phyloP scores from a whole-genome alignment of 37 sponge, comb jelly and placozoan species.

The Beroe ovata region DNA sequence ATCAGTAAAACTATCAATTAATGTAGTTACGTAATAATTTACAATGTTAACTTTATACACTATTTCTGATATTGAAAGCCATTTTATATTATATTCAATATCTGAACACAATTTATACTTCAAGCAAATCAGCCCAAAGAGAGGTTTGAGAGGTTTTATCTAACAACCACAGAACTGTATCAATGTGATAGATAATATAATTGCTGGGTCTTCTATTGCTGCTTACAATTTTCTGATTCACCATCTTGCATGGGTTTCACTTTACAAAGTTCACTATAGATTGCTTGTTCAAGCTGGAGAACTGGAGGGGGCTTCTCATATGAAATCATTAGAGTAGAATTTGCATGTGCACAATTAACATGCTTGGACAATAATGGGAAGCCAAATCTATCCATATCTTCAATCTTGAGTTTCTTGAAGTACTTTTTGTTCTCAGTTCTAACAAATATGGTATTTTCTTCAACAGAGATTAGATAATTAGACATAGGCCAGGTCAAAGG shows the following conservation, averaged over 20 bases:
- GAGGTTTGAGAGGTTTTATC: too few relatives aligned
- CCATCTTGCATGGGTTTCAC: conserved; percentile 42
- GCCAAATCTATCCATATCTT: conserved; percentile 32
- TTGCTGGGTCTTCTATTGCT: too few relatives aligned
- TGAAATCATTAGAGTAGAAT: conserved; percentile 26
- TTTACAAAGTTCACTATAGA: conserved; percentile 43
- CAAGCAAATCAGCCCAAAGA: too few relatives aligned
- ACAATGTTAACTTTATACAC: too few relatives aligned
- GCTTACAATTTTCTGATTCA: background rate
- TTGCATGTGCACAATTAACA: conserved; percentile 49
- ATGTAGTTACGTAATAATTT: too few relatives aligned
- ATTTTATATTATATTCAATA: too few relatives aligned
- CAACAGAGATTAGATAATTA: conserved; percentile 16
- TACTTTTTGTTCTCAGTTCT: conserved; percentile 61
- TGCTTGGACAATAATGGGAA: background rate
- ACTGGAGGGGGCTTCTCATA: conserved; percentile 30
- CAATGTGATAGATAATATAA: too few relatives aligned
- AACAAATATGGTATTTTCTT: conserved; percentile 11
- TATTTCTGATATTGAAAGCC: too few relatives aligned
- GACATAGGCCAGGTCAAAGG: conserved; percentile 6
- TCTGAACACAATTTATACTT: too few relatives aligned
- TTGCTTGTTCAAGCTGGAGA: conserved; percentile 31
- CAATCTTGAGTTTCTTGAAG: conserved; percentile 5
- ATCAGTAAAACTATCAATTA: too few relatives aligned
- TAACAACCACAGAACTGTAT: too few relatives aligned